Evolutionary conservation across 2,113 vertebrate genomes (phyloP), one percentile per base, ranked within the genome.

Genomic region (Apteryx owenii): DNA sequence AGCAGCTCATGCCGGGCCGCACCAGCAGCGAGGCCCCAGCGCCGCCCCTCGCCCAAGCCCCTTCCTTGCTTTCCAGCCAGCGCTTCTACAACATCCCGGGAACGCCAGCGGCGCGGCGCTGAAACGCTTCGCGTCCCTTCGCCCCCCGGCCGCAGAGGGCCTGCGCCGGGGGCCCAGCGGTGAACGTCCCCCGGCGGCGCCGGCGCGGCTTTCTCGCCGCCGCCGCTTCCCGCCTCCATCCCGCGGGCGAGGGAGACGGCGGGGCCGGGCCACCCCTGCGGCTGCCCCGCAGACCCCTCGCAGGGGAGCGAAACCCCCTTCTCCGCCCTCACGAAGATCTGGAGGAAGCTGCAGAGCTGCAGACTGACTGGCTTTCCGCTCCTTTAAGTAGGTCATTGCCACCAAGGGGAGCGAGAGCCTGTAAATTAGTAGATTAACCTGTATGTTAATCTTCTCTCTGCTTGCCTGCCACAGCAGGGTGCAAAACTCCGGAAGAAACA

Each of bases 241-340:
- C 14, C 44, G 5, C 6, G 18, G 19, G 46, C 46, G 18, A 18
- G 18, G 46, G 46, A 48, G 46, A 48, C 46, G 12, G 46, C 18
- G 18, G 46, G 46, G 46, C 46, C 18, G 18, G 46, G 46, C 46
- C 46, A 5, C 14, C 26, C 4, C 46, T 12, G 44, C 44, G 6
- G 15, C 2, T 1, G 4, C n/a, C 4, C 46, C 1, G 1, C 8
- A 0, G 2, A 5, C 36, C 21, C 1, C 25, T 29, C 29, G n/a
- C 44, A 12, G 22, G 16, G 25, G 56, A 3, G 4, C 36, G 23
- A 54, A 42, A 40, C 56, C 14, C 29, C 44, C 12, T 68, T 33
- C 33, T 44, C n/a, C 50, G n/a, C 6, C 33, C 46, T n/a, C 25
- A 0, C 21, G 38, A 79, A 77, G 5, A 6, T 20, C 22, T 23